A percentile compares a stretch with the other conserved stretches of the same genome.
phyloP scores from a whole-genome alignment of 1,140 invertebrate genomes.

The Drosophila mauritiana region DNA sequence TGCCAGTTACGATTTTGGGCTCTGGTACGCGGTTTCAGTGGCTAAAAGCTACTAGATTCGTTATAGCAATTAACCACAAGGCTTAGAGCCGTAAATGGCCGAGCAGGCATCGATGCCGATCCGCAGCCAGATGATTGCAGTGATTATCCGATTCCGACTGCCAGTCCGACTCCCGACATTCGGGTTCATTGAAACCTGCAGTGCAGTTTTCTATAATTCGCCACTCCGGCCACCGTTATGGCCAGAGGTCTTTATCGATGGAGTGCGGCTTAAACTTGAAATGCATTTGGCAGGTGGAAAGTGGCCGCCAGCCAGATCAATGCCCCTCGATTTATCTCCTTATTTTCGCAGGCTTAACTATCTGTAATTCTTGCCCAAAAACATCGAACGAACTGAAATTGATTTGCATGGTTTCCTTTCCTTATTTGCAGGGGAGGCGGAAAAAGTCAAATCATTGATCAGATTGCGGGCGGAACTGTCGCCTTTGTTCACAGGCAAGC shows the following conservation, averaged over 20 bases:
- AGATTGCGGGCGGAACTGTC: constrained; percentile 84
- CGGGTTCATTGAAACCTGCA: constrained; percentile 75
- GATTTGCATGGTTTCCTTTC: constrained; percentile 17
- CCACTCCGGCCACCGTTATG: constrained; percentile 40
- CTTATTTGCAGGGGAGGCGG: constrained; percentile 82
- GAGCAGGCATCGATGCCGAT: constrained; percentile 54
- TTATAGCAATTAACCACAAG: constrained; percentile 74
- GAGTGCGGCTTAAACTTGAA: constrained; percentile 67
- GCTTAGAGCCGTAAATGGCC: constrained; percentile 37
- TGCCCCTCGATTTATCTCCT: constrained; percentile 21
- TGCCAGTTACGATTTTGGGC: constrained; percentile 42
- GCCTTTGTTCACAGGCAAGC: constrained; percentile 83
- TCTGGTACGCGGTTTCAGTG: constrained; percentile 37
- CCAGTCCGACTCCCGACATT: constrained; percentile 25
- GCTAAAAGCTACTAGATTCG: constrained; percentile 81
- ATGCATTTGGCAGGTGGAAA: constrained; percentile 66
- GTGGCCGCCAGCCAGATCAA: constrained; percentile 48
- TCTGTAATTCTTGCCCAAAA: constrained; percentile 28
- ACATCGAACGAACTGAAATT: constrained; percentile 16
- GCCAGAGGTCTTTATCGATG: constrained; percentile 66
- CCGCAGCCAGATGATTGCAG: constrained; percentile 66
- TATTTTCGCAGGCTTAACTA: not conserved
- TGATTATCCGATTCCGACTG: constrained; percentile 45
- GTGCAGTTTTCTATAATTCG: constrained; percentile 64
- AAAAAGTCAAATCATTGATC: constrained; percentile 85